These are phyloP conservation scores for Echinarachnius parma DNA, from an alignment of 53 echinoderm and acorn worm species.

Conservation along the genomic window DNA sequence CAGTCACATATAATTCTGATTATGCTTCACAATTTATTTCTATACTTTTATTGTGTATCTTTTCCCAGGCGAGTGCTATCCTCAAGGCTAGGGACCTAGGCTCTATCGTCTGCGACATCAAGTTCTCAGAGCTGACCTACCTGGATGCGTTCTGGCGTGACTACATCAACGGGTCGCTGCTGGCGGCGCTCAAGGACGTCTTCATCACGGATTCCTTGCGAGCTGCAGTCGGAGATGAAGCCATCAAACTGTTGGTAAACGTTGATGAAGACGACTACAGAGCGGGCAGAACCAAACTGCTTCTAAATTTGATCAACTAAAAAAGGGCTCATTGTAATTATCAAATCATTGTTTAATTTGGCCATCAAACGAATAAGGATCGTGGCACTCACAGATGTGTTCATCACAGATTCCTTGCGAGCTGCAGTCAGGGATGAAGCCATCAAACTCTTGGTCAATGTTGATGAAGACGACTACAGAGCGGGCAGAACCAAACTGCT, in stretches of 20 bases:
- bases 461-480: too few species aligned
- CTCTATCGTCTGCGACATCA: conserved; percentile 56
- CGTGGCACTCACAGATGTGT: conserved; percentile 48
- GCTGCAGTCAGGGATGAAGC: conserved; percentile 51
- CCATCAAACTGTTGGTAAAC: conserved; percentile 46
- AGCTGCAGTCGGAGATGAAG: conserved; percentile 48
- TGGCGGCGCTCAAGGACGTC: conserved; percentile 48
- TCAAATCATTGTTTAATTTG: too few species aligned
- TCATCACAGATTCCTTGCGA: conserved; percentile 46
- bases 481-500: too few species aligned
- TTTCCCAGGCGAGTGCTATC: conserved; percentile 51
- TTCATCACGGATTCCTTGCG: conserved; percentile 50
- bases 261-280: conserved; percentile 54
- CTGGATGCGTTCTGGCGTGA: conserved; percentile 59
- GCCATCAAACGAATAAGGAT: conserved; percentile 38
- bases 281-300: conserved; percentile 39
- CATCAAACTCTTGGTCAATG: too few species aligned
- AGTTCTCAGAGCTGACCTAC: conserved; percentile 56
- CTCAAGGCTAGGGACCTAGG: conserved; percentile 47
- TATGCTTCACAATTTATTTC: too few species aligned
- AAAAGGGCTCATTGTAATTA: too few species aligned
- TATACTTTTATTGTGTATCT: too few species aligned
- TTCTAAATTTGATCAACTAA: conserved; percentile 38
- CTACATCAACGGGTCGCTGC: conserved; percentile 48
- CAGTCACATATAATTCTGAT: too few species aligned